Base-by-base conservation (phyloP, 2,888 invertebrate genomes). In the Alloscopus bannaensis region DNA sequence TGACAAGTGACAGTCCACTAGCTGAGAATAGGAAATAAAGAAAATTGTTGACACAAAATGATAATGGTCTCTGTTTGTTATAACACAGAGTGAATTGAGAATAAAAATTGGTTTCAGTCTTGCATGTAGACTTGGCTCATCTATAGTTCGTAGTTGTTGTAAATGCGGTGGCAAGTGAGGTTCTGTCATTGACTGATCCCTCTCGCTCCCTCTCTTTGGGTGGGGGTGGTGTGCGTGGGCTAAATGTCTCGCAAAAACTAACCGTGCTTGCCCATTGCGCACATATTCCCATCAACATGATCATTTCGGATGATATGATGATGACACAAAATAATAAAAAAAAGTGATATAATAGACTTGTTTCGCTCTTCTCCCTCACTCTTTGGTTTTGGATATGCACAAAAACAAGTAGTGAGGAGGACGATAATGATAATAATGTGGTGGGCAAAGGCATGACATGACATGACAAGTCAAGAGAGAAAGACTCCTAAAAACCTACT, bases 401-500 rank as follows among this genome's bases (percentile, higher is more conserved):
- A 36, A 36, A 36, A 36, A 8, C 13, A 13, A 36, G n/a, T 24
- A 24, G 16, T 22, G 22, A 52, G 20, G 20, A 52, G 20, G 52
- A 52, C 16, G 24, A 45, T 59, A 42, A 62, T 72, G 42, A 72
- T 64, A 52, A 62, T 72, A 72, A 72, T 52, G 52, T 64, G 62
- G 62, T 62, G 52, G 64, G 72, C 62, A 72, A 55, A 55, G 29
- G 62, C 64, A 72, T 64, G 71, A 71, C 71, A 60, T 71, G 70
- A 62, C 59, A 50, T 64, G 72, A 72, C 72, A 72, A 70, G 70
- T 64, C 40, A 64, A 64, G 59, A 52, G 72, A 72, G 22, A n/a
- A 59, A 70, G 36, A 20, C 62, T 62, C 26, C 62, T 42, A 57
- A 57, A 57, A 31, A 16, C 11, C 18, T n/a, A 57, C n/a, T 29